Evolutionary conservation across 2,888 invertebrate genomes (phyloP), one percentile per base, ranked within the genome.

Genomic region (Dynastes grantii): DNA sequence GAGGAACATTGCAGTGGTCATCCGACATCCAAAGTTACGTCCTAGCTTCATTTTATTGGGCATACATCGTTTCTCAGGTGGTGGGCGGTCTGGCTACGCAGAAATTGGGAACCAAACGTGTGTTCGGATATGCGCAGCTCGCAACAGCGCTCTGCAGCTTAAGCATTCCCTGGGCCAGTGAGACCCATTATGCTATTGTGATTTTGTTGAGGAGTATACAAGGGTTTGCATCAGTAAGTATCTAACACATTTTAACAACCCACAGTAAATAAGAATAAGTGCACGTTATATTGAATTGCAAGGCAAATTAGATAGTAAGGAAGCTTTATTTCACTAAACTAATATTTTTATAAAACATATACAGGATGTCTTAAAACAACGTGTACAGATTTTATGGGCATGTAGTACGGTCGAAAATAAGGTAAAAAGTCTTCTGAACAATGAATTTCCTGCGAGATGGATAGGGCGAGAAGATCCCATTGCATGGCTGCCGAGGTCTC

Each of bases 11-110:
- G 83, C 90, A 92, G 78, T 94, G 94, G 94, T 92, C 91, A 80
- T 89, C 91, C 40, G 87, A 90, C 40, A 90, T 92, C n/a, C 93
- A 93, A 85, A 92, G 93, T 11, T 90, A 92, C 77, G 92, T 94
- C 77, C 86, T 93, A 58, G 90, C 93, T 68, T 93, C 93, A 1
- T 94, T 94, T 87, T 94, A 93, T 87, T 94, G 94, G 94, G 93
- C 93, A 81, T 94, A 94, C 87, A 93, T 94, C 79, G 87, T 94
- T 13, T 93, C 93, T 0, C 94, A 94, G 89, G 89, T 92, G 13
- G 92, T 92, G 32, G 94, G 94, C 13, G 94, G 94, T 37, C 89
- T 93, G 81, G 91, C 94, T 37, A 94, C 94, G 1, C 94, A 94
- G 87, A 90, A 91, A 85, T 91, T 94, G 84, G 94, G 94, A 76